Base-by-base conservation (phyloP, 2,888 invertebrate genomes). In the Fragum sueziense region DNA sequence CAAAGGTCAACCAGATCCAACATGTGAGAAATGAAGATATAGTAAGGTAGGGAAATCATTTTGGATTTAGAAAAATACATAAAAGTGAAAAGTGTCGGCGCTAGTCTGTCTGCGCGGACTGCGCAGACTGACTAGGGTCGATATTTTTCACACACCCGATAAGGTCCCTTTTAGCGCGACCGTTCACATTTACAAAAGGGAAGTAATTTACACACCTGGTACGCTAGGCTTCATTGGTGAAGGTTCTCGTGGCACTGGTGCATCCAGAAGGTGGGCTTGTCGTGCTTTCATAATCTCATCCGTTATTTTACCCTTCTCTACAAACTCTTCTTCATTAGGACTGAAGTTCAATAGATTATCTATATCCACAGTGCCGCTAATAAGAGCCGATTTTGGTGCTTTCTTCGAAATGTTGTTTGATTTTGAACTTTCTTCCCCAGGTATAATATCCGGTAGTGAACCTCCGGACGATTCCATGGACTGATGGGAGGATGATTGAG, bases 281-380 rank as follows among this genome's bases (percentile, higher is more conserved):
- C 74, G 78, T 33, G 72, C 74, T 41, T 78, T 78, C 71, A 85
- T 68, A 25, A 76, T 67, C 27, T 74, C 74, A 20, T 69, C 65
- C 17, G 74, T 57, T 7, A 79, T 76, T 70, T 77, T 77, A n/a
- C 86, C 86, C 54, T 82, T 76, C 69, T 86, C 83, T 4, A 81
- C 83, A 54, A 87, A 85, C 54, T 89, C 90, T 29, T 89, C 89
- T 54, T 90, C 88, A 51, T 86, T 86, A 52, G 86, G 88, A 75
- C 84, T 85, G 79, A 87, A 89, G 57, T 89, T 89, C 61, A 92
- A 84, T 14, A 91, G 85, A 65, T 86, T 91, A 79, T 92, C 85
- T 22, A 86, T 86, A 72, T 87, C 87, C 59, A 74, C 72, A n/a
- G 77, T 80, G 17, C 75, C 47, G 37, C 86, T 85, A 37, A 87